These are phyloP conservation scores for Teinopalpus imperialis DNA, from an alignment of 2,888 invertebrate genomes.

Conservation along the genomic window DNA sequence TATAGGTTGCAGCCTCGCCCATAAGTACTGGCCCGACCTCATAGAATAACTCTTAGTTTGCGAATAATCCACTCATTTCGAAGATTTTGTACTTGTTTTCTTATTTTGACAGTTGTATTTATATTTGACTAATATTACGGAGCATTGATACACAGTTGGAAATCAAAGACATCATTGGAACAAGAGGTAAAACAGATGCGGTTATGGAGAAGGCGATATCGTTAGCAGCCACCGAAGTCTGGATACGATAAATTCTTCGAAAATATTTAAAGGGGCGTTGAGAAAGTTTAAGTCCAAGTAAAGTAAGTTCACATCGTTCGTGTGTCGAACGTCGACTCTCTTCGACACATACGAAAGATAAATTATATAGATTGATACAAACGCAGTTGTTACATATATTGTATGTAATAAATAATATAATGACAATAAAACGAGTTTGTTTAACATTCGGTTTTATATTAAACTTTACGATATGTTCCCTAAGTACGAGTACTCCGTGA, in stretches of 20 bases:
- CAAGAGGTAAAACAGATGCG: slow-evolving; percentile 86
- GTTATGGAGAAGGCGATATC: slow-evolving; percentile 87
- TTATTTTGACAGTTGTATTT: slow-evolving; percentile 88
- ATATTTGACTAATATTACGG: slow-evolving; percentile 87
- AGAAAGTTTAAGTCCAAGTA: slow-evolving; percentile 88
- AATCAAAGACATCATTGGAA: slow-evolving; percentile 78
- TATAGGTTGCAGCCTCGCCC: slow-evolving; percentile 91
- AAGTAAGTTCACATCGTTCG: no score
- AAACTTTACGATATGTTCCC: no score
- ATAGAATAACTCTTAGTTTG: slow-evolving; percentile 89
- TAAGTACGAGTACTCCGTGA: no score
- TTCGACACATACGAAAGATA: no score
- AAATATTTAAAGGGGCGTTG: slow-evolving; percentile 84
- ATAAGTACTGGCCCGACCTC: slow-evolving; percentile 84
- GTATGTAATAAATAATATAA: no score
- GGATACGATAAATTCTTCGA: slow-evolving; percentile 88
- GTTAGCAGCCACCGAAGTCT: slow-evolving; percentile 85
- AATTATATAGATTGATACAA: no score
- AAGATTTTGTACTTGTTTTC: slow-evolving; percentile 94
- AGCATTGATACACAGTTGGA: slow-evolving; percentile 86
- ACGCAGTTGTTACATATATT: no score
- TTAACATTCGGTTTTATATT: no score
- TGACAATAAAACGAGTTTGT: no score
- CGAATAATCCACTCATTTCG: slow-evolving; percentile 91
- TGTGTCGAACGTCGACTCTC: no score